Conservation (phyloP, 2,113 vertebrate genomes). For the Cercopithecus mona region DNA sequence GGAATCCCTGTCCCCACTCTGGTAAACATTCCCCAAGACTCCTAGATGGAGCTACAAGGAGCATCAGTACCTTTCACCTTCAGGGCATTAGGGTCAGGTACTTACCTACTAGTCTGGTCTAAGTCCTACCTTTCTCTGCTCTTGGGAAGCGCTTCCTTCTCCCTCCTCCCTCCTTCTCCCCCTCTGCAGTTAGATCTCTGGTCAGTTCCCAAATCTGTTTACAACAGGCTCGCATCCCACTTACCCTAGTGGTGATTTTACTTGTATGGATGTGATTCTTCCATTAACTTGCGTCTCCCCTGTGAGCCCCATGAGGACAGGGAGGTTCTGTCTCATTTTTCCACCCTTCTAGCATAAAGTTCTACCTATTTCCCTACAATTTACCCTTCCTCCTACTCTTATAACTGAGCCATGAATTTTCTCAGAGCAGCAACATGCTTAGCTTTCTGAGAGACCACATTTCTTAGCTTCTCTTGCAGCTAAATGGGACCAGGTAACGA, state of each 20-base stretch:
- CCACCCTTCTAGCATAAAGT: background rate
- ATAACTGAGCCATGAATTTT: background rate
- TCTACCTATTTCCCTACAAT: background rate
- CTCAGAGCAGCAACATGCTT: background rate
- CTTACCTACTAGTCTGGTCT: background rate
- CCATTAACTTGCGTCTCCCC: background rate
- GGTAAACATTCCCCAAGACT: background rate
- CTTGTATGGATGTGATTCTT: background rate
- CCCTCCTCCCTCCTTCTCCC: background rate
- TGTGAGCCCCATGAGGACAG: background rate
- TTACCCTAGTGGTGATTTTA: background rate
- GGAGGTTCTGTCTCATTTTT: background rate
- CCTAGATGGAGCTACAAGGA: background rate
- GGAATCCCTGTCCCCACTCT: background rate
- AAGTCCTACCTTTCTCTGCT: background rate
- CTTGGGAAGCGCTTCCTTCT: background rate
- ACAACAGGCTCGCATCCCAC: background rate
- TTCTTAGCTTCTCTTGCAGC: constrained; percentile 10
- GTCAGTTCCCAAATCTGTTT: background rate
- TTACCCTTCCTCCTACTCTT: background rate
- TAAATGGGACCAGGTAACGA: background rate
- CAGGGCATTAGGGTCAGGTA: background rate
- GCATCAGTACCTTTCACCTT: background rate
- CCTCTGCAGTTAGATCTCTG: background rate
- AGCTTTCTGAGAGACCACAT: background rate